Evolutionary conservation across 2,888 invertebrate genomes (phyloP).

Genomic region (Dioctria rufipes): DNA sequence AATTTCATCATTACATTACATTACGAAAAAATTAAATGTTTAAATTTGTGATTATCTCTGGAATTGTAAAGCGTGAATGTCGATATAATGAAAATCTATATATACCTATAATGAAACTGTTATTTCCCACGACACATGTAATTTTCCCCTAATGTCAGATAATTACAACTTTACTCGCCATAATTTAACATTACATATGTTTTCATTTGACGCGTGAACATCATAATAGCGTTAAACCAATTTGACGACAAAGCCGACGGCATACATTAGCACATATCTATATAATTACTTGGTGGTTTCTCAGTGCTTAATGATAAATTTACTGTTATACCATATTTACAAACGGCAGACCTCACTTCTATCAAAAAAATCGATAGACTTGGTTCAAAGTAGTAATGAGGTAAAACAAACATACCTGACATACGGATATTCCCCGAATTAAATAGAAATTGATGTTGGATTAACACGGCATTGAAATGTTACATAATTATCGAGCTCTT

Average conservation of each 20-base stretch:
- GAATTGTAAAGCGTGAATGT: background rate
- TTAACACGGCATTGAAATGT: background rate
- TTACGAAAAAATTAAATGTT: too few species aligned
- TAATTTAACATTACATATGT: constrained; percentile 19
- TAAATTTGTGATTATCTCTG: background rate
- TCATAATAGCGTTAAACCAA: constrained; percentile 2
- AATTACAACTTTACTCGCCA: constrained; percentile 12
- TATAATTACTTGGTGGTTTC: constrained; percentile 2
- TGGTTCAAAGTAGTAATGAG: background rate
- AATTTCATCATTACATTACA: too few species aligned
- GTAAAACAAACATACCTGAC: background rate
- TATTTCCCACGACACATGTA: background rate
- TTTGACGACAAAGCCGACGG: background rate
- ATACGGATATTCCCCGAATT: background rate
- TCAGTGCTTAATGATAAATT: constrained; percentile 1
- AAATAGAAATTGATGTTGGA: background rate
- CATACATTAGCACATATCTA: background rate
- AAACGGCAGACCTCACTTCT: background rate
- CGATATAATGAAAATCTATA: background rate
- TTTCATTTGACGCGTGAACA: background rate
- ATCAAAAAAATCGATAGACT: constrained; percentile 1
- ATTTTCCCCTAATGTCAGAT: background rate
- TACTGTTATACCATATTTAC: background rate
- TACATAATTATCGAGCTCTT: constrained; percentile 63
- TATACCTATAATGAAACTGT: background rate